Evolutionary conservation across 2,888 invertebrate species (phyloP).

Genomic region (Quadriops clusia): DNA sequence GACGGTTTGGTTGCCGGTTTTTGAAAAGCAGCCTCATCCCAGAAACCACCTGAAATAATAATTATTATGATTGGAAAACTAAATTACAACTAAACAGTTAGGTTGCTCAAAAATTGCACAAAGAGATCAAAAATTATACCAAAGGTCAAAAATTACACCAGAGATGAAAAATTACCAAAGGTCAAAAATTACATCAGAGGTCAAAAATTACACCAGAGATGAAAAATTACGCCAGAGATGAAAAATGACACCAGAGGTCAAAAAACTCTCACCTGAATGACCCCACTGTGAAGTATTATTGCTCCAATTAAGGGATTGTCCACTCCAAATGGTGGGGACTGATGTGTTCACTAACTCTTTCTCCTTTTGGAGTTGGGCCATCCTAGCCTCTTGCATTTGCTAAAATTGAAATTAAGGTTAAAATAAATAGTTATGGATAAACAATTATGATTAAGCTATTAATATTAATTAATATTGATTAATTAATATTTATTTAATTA

Average conservation of each 20-base stretch:
- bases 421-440: constrained; percentile 2
- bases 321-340: constrained; percentile 44
- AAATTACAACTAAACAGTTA: no score
- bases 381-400: constrained; percentile 31
- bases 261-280: constrained; percentile 20
- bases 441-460: neutral
- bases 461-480: neutral
- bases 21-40: constrained; percentile 29
- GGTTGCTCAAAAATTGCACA: no score
- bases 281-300: constrained; percentile 27
- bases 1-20: constrained; percentile 28
- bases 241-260: no score
- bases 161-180: no score
- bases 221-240: no score
- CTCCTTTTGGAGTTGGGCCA: constrained; percentile 43
- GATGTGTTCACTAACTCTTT: constrained; percentile 38
- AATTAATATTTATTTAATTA: neutral
- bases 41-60: constrained; percentile 27
- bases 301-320: constrained; percentile 45
- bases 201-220: no score
- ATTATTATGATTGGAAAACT: no score
- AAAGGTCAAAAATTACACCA: no score
- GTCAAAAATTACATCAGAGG: no score
- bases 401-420: constrained; percentile 13
- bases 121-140: no score